phyloP scores from a whole-genome alignment of 2,888 invertebrate genomes.

The Coelopa pilipes region DNA sequence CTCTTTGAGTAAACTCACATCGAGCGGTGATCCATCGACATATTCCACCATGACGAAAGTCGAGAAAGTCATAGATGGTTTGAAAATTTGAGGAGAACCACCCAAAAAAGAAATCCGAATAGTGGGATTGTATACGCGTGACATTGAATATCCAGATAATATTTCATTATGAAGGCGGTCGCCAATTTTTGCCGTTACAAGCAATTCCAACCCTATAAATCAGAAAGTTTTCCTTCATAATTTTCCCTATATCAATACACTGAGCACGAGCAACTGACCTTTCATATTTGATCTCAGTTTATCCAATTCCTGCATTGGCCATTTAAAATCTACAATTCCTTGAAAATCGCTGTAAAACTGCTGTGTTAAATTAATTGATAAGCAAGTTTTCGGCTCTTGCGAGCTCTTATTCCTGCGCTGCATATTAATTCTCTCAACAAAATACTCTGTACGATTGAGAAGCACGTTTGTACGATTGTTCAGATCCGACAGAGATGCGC shows the following conservation, averaged over 20 bases:
- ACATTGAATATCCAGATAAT: slow-evolving; percentile 84
- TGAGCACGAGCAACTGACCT: slow-evolving; percentile 61
- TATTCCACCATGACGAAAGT: slow-evolving; percentile 86
- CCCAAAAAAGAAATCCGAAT: slow-evolving; percentile 84
- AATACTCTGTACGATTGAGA: neutral
- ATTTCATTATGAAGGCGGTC: slow-evolving; percentile 81
- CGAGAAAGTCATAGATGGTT: slow-evolving; percentile 89
- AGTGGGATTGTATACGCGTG: slow-evolving; percentile 85
- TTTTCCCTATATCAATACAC: neutral
- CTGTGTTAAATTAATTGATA: slow-evolving; percentile 55
- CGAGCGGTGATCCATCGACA: slow-evolving; percentile 84
- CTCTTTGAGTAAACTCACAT: slow-evolving; percentile 71
- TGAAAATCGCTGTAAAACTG: slow-evolving; percentile 82
- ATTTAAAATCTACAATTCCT: slow-evolving; percentile 84
- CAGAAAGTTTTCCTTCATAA: neutral
- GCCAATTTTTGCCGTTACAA: slow-evolving; percentile 83
- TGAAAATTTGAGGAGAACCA: slow-evolving; percentile 88
- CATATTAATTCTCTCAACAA: neutral
- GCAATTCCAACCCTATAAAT: slow-evolving; percentile 72
- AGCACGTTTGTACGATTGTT: slow-evolving; percentile 3
- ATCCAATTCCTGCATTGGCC: slow-evolving; percentile 77
- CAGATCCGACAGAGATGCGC: neutral
- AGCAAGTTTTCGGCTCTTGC: neutral
- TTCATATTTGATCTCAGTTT: slow-evolving; percentile 73
- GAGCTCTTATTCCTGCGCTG: neutral